These are phyloP conservation scores for Drosophila sordidula DNA, from an alignment of 2,888 invertebrate species.

Conservation along the genomic window DNA sequence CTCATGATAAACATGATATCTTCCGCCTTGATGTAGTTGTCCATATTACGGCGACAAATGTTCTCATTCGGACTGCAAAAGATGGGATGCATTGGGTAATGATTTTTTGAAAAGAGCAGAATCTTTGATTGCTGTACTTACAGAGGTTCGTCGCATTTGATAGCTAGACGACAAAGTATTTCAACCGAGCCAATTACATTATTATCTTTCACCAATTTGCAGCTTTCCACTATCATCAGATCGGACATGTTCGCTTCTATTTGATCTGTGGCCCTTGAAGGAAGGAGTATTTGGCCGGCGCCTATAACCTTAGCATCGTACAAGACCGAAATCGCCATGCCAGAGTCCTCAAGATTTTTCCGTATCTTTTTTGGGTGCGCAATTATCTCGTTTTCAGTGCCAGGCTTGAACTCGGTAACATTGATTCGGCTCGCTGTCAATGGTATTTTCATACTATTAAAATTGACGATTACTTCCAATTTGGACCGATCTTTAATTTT, in stretches of 20 bases:
- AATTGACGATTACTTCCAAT: conserved; percentile 57
- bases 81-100: not conserved
- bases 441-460: conserved; percentile 46
- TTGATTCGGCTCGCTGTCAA: conserved; percentile 77
- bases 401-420: conserved; percentile 74
- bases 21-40: conserved; percentile 44
- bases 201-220: conserved; percentile 40
- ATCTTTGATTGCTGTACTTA: conserved; percentile 2
- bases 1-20: conserved; percentile 77
- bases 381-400: conserved; percentile 58
- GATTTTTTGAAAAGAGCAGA: too few relatives aligned
- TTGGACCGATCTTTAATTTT: conserved; percentile 37
- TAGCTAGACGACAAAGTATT: conserved; percentile 65
- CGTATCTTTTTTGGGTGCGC: conserved; percentile 56
- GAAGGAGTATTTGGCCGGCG: conserved; percentile 59
- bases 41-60: conserved; percentile 18
- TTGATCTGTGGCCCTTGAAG: conserved; percentile 53
- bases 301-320: conserved; percentile 60
- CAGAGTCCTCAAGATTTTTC: conserved; percentile 55
- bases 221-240: conserved; percentile 57
- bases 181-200: conserved; percentile 59
- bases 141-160: conserved; percentile 64
- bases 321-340: conserved; percentile 64
- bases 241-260: conserved; percentile 58
- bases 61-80: not conserved